These are phyloP conservation scores for Neogobius melanostomus DNA, from an alignment of 2,113 vertebrate genomes.

Conservation along the genomic window DNA sequence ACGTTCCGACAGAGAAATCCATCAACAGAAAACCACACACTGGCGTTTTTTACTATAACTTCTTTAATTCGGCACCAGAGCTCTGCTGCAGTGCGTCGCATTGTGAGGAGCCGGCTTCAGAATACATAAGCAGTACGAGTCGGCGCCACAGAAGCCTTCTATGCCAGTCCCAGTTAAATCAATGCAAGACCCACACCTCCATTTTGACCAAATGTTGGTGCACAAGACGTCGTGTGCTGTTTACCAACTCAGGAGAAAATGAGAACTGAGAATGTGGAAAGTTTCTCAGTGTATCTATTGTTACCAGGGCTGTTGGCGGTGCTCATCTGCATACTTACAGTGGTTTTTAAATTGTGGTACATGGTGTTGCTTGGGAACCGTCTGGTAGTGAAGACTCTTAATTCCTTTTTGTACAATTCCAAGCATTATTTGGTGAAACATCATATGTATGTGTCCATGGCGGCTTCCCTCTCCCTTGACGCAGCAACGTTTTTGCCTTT, in stretches of 20 bases:
- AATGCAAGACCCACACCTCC: constrained; percentile 17
- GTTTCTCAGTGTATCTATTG: neutral
- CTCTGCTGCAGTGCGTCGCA: constrained; percentile 22
- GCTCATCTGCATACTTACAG: no score
- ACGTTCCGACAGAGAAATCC: constrained; percentile 22
- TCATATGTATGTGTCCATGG: no score
- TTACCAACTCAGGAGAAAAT: neutral
- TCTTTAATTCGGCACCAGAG: constrained; percentile 42
- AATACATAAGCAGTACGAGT: constrained; percentile 44
- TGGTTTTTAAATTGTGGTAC: no score
- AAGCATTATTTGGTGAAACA: no score
- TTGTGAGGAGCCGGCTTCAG: constrained; percentile 17
- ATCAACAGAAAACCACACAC: constrained; percentile 32
- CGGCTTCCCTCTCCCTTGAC: no score
- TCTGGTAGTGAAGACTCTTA: no score
- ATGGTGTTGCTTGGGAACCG: no score
- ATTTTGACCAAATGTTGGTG: neutral
- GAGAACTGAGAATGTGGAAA: neutral
- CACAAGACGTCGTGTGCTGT: neutral
- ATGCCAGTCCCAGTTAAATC: constrained; percentile 2
- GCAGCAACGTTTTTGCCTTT: no score
- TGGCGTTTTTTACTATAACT: constrained; percentile 25
- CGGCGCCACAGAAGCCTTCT: constrained; percentile 2
- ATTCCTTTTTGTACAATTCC: no score
- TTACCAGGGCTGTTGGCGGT: no score